Percentiles rank a stretch among this genome's conserved stretches.
phyloP scores from a whole-genome alignment of 2,888 invertebrate species.

The Drosophila paramelanica region DNA sequence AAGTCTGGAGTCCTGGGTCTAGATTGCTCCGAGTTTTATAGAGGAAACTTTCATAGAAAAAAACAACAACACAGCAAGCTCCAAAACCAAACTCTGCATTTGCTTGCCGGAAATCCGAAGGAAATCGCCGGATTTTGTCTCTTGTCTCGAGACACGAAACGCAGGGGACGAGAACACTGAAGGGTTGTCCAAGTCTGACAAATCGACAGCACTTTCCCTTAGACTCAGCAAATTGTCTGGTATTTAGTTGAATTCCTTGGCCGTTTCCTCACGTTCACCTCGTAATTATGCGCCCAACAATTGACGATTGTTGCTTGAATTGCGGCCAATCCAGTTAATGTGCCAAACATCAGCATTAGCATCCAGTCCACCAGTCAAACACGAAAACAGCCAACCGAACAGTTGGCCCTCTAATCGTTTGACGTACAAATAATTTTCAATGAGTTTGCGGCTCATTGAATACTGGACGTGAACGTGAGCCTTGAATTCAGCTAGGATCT shows the following conservation, averaged over 20 bases:
- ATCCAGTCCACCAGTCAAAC: constrained; percentile 52
- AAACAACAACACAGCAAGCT: constrained; percentile 22
- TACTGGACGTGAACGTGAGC: constrained; percentile 59
- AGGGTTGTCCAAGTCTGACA: constrained; percentile 67
- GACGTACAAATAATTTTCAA: constrained; percentile 79
- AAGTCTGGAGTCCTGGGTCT: constrained; percentile 53
- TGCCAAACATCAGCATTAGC: constrained; percentile 73
- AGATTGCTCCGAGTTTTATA: constrained; percentile 41
- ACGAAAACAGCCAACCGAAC: constrained; percentile 9
- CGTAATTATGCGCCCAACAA: constrained; percentile 74
- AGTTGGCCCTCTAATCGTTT: constrained; percentile 60
- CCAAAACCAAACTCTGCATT: constrained; percentile 71
- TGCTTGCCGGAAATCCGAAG: constrained; percentile 79
- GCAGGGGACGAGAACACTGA: constrained; percentile 37
- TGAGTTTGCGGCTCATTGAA: constrained; percentile 80
- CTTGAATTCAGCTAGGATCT: constrained; percentile 11
- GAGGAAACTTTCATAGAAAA: constrained; percentile 38
- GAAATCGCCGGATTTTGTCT: constrained; percentile 77
- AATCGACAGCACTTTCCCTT: constrained; percentile 49
- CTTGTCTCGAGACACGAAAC: constrained; percentile 28
- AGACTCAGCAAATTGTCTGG: constrained; percentile 51
- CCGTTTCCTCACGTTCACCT: constrained; percentile 56
- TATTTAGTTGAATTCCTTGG: constrained; percentile 66
- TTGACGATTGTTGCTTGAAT: constrained; percentile 63
- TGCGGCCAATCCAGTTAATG: constrained; percentile 76